Percentiles rank a stretch among this genome's conserved stretches.
Conservation (phyloP, 2,888 invertebrate genomes). For the Lithodes maja region DNA sequence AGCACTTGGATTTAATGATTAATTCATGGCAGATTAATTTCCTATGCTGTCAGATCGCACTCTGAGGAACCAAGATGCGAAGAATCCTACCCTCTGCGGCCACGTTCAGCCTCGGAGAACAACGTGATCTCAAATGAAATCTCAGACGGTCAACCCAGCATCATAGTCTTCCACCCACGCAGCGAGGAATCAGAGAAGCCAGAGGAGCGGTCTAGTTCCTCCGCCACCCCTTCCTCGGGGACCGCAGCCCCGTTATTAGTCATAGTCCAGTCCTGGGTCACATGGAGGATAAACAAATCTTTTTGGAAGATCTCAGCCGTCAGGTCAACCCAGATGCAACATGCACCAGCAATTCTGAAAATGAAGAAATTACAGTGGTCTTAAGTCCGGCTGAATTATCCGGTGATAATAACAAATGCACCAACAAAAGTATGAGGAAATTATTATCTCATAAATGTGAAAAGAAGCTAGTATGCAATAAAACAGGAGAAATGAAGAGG, state of each 20-base stretch:
- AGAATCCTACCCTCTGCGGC: conserved; percentile 29
- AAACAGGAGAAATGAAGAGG: neutral
- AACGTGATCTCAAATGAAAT: conserved; percentile 33
- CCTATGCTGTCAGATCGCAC: conserved; percentile 50
- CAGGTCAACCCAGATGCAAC: conserved; percentile 2
- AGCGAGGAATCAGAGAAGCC: conserved; percentile 8
- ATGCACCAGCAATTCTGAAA: conserved; percentile 40
- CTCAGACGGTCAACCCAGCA: conserved; percentile 35
- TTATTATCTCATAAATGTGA: neutral
- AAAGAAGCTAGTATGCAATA: neutral
- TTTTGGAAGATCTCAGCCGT: conserved; percentile 14
- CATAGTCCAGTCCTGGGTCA: conserved; percentile 41
- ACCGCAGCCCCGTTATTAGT: neutral
- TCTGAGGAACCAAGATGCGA: conserved; percentile 58
- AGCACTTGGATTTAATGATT: too few relatives aligned
- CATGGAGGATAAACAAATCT: conserved; percentile 1
- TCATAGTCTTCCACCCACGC: conserved; percentile 39
- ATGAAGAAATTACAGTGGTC: conserved; percentile 28
- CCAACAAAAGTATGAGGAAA: neutral
- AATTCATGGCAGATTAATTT: too few relatives aligned
- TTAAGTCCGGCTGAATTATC: neutral
- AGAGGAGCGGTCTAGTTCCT: conserved; percentile 32
- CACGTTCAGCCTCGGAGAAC: conserved; percentile 64
- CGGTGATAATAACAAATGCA: neutral
- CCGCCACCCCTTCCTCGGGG: conserved; percentile 48